Conservation (phyloP, 2,113 vertebrate genomes). For the Copsychus sechellarum region DNA sequence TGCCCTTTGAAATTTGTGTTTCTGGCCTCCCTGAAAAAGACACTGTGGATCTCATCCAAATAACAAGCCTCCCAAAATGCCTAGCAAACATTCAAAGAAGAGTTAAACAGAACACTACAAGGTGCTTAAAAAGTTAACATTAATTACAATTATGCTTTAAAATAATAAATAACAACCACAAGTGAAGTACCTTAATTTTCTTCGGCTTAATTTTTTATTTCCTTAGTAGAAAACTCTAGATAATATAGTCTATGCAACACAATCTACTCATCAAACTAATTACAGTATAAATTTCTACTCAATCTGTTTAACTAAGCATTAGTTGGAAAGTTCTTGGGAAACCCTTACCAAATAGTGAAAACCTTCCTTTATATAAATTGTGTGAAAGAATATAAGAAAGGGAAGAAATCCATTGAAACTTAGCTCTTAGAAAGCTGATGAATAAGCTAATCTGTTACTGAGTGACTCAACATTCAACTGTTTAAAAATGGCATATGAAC, state of each 20-base stretch:
- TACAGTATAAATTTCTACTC: conserved; percentile 49
- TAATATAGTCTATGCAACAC: not conserved
- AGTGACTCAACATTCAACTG: conserved; percentile 24
- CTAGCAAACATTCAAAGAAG: not conserved
- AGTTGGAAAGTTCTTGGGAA: conserved; percentile 46
- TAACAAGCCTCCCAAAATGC: not conserved
- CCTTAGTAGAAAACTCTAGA: not conserved
- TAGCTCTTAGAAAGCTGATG: conserved; percentile 46
- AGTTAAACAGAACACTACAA: not conserved
- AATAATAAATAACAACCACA: not conserved
- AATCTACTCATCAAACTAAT: conserved; percentile 44
- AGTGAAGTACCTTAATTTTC: not conserved
- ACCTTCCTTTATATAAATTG: conserved; percentile 22
- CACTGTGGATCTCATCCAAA: not conserved
- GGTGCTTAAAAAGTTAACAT: not conserved
- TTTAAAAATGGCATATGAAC: conserved; percentile 46
- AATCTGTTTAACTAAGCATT: conserved; percentile 45
- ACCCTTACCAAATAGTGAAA: conserved; percentile 24
- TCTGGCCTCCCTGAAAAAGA: not conserved
- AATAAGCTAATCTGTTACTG: conserved; percentile 41
- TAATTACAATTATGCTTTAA: not conserved
- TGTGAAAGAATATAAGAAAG: conserved; percentile 51
- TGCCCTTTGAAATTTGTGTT: not conserved
- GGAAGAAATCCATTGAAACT: conserved; percentile 55
- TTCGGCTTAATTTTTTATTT: not conserved